These are phyloP conservation scores for Siphlonurus alternatus DNA, from an alignment of 2,888 invertebrate genomes.

Conservation along the genomic window DNA sequence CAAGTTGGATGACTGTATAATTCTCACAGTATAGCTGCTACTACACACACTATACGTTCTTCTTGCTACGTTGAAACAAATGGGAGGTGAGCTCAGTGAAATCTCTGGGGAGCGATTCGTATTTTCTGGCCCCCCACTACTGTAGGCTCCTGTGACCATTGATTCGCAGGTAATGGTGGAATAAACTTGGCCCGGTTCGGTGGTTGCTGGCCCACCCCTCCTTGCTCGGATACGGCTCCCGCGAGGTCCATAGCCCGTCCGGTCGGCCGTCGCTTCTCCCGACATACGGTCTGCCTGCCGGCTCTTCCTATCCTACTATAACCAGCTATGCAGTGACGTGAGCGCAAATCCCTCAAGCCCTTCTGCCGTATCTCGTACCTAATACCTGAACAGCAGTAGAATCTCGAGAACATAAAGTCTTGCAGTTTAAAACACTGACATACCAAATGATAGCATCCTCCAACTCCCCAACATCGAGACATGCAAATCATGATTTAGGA, in stretches of 20 bases:
- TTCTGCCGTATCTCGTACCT: too few relatives aligned
- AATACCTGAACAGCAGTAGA: too few relatives aligned
- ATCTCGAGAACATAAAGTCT: too few relatives aligned
- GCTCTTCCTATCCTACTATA: not conserved
- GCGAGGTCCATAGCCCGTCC: conserved; percentile 3
- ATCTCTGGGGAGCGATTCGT: conserved; percentile 1
- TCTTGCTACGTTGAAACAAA: not conserved
- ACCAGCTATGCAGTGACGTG: not conserved
- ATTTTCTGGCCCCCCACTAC: not conserved
- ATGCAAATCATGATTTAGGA: not conserved
- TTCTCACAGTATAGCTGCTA: not conserved
- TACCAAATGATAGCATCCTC: too few relatives aligned
- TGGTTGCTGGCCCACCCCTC: not conserved
- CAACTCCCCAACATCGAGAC: too few relatives aligned
- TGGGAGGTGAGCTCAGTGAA: conserved; percentile 1
- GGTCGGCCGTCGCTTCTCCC: not conserved
- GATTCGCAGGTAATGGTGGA: conserved; percentile 3
- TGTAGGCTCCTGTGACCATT: not conserved
- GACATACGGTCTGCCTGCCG: not conserved
- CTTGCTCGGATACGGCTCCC: not conserved
- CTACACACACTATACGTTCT: not conserved
- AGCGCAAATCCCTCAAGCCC: not conserved
- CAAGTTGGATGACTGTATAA: conserved; percentile 2
- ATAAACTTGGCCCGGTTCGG: not conserved
- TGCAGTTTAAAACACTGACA: too few relatives aligned